These are phyloP conservation scores for Octomys mimax DNA, from an alignment of 2,797 vertebrate species.

Conservation along the genomic window DNA sequence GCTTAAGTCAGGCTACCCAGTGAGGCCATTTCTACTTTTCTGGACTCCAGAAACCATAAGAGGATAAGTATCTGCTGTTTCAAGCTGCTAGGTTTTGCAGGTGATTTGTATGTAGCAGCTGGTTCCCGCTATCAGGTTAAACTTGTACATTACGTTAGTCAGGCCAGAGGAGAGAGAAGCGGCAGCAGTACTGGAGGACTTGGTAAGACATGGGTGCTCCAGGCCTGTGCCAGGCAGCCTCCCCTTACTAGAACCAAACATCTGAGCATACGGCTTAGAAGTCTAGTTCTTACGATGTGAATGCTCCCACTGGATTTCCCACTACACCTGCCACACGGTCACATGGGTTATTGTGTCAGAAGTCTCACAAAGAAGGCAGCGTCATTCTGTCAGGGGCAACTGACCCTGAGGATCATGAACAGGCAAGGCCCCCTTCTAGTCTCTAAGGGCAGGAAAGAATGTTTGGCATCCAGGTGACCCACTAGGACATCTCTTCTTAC, in stretches of 20 bases:
- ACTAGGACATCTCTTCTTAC: background rate
- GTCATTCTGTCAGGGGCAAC: background rate
- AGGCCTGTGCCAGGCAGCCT: background rate
- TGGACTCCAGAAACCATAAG: background rate
- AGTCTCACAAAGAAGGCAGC: background rate
- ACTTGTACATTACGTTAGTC: background rate
- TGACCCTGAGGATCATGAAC: background rate
- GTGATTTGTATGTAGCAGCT: background rate
- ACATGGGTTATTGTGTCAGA: background rate
- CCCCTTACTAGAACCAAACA: background rate
- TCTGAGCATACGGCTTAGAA: background rate
- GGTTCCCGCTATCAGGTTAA: background rate
- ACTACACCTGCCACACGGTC: background rate
- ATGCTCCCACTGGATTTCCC: background rate
- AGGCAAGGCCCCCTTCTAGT: background rate
- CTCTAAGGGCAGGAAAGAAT: background rate
- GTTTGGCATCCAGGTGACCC: background rate
- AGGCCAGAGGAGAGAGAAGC: background rate
- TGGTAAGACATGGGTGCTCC: background rate
- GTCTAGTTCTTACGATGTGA: background rate
- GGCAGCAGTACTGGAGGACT: background rate
- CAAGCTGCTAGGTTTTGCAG: background rate
- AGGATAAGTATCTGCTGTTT: background rate
- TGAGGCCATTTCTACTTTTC: background rate
- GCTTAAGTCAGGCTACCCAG: background rate